Base-by-base conservation (phyloP, 1,140 invertebrate genomes). In the Cyphomyrmex costatus region DNA sequence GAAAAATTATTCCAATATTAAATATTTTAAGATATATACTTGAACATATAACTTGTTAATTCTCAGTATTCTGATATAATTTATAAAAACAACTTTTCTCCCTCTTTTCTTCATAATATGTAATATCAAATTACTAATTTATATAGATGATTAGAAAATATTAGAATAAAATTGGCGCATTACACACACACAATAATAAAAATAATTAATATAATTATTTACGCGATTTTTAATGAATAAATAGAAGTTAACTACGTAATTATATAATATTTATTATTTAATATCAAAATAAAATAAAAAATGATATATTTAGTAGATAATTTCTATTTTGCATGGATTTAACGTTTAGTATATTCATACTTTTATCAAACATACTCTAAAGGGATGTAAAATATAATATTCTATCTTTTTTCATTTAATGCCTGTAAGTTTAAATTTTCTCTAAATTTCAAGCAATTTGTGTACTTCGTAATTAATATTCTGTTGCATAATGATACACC, bases 401-500 rank as follows among this genome's bases (percentile, higher is more conserved):
- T 24, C 12, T 49, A 68, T 27, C 10, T 65, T 65, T 21, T 65
- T n/a, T 10, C 21, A 66, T 42, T 66, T 42, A 42, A 14, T 65
- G 0, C 19, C 33, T 12, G 36, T 68, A 46, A 49, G 36, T 68
- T 46, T 24, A 49, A 68, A 49, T 46, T 68, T 49, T 68, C 65
- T 68, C 46, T 36, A 68, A 24, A 68, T 68, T 68, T 68, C 6
- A 68, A 68, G 21, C 12, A 68, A 68, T 49, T 68, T 68, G 36
- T 46, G 6, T 1, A 68, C 36, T 68, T 68, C 21, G 6, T 68
- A 68, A 68, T 68, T 68, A 68, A 68, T 68, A 68, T 68, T 68
- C 65, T 49, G 65, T 49, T 68, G 65, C 65, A 68, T 68, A 68
- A 68, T 68, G 36, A 68, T 68, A 46, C 42, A 68, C 36, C 65